phyloP scores from a whole-genome alignment of 2,888 invertebrate species.

The Drosophila mercatorum region DNA sequence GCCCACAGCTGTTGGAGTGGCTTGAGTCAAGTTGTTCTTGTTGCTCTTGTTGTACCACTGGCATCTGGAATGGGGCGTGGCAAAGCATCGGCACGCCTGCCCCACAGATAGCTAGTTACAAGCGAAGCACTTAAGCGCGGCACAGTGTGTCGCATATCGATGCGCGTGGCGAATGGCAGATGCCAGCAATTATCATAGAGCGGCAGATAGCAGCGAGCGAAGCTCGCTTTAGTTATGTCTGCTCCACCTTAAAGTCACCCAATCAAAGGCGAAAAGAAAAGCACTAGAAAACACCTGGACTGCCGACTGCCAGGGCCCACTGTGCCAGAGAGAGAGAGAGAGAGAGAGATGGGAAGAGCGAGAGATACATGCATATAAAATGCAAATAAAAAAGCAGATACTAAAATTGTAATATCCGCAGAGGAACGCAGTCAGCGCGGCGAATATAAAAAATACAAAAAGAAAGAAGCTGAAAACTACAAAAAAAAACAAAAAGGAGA shows the following conservation, averaged over 20 bases:
- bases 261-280: slow-evolving; percentile 24
- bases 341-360: not conserved
- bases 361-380: slow-evolving; percentile 74
- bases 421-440: slow-evolving; percentile 56
- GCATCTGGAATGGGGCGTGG: slow-evolving; percentile 61
- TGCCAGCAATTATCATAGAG: slow-evolving; percentile 33
- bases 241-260: slow-evolving; percentile 40
- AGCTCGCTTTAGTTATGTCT: slow-evolving; percentile 35
- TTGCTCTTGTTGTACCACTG: not conserved
- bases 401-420: slow-evolving; percentile 79
- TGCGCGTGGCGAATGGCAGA: slow-evolving; percentile 14
- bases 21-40: slow-evolving; percentile 19
- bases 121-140: slow-evolving; percentile 57
- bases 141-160: slow-evolving; percentile 45
- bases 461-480: slow-evolving; percentile 28
- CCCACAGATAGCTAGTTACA: slow-evolving; percentile 73
- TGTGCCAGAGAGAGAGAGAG: slow-evolving; percentile 30
- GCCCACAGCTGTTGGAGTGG: slow-evolving; percentile 55
- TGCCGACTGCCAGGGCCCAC: slow-evolving; percentile 30
- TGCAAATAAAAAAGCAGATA: slow-evolving; percentile 77
- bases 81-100: slow-evolving; percentile 64
- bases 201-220: slow-evolving; percentile 32
- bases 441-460: slow-evolving; percentile 27
- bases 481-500: not conserved
- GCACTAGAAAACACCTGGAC: slow-evolving; percentile 20